Evolutionary conservation across 2,888 invertebrate genomes (phyloP).

Genomic region (Stenodera caucasica): DNA sequence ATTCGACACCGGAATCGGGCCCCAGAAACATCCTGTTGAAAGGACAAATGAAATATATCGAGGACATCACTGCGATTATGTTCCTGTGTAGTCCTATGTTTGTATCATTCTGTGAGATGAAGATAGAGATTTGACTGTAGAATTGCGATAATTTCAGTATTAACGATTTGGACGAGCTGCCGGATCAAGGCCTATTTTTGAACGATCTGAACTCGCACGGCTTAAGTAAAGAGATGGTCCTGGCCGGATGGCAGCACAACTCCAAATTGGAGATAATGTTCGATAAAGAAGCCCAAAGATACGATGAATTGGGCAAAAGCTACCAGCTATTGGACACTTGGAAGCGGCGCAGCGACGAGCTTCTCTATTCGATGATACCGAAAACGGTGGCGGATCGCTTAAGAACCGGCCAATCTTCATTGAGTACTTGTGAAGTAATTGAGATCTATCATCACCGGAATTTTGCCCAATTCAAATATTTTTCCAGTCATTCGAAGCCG

Average conservation of each 20-base stretch:
- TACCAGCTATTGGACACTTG: slow-evolving; percentile 77
- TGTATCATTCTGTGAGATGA: slow-evolving; percentile 47
- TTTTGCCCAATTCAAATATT: not conserved
- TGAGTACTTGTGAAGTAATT: slow-evolving; percentile 75
- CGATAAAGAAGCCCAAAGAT: slow-evolving; percentile 76
- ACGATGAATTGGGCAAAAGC: slow-evolving; percentile 75
- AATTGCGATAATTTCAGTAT: slow-evolving; percentile 52
- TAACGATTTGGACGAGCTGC: slow-evolving; percentile 79
- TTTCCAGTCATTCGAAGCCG: slow-evolving; percentile 69
- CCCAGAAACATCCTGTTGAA: slow-evolving; percentile 72
- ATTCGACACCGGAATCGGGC: slow-evolving; percentile 55
- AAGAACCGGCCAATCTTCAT: slow-evolving; percentile 71
- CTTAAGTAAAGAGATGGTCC: slow-evolving; percentile 75
- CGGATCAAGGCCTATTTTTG: slow-evolving; percentile 73
- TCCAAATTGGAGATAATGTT: slow-evolving; percentile 77
- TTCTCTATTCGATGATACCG: slow-evolving; percentile 90
- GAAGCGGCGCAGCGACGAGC: slow-evolving; percentile 80
- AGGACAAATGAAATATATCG: slow-evolving; percentile 81
- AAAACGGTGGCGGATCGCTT: slow-evolving; percentile 78
- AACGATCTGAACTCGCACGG: slow-evolving; percentile 85
- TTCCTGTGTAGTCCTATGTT: slow-evolving; percentile 86
- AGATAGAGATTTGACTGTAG: not conserved
- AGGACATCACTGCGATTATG: slow-evolving; percentile 78
- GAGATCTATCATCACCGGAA: too few species aligned
- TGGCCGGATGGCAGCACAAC: slow-evolving; percentile 82